A percentile compares a stretch with the other conserved stretches of the same genome.
These are phyloP conservation scores for Macrosteles quadrilineatus DNA, from an alignment of 1,140 invertebrate species.

Conservation along the genomic window DNA sequence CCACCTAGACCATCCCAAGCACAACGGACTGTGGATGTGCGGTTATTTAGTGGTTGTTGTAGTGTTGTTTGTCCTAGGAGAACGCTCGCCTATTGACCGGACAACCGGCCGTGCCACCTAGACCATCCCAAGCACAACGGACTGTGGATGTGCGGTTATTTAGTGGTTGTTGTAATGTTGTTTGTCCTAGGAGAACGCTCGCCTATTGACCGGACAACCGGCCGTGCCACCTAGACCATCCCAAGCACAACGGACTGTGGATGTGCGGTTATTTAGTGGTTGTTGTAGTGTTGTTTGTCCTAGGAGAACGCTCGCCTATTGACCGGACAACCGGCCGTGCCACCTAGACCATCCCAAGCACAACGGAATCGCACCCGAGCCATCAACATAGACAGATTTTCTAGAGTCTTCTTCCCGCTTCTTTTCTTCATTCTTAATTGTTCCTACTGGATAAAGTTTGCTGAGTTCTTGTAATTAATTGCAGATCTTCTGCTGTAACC, in stretches of 20 bases:
- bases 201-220: too few relatives aligned
- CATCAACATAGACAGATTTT: constrained; percentile 83
- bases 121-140: background rate
- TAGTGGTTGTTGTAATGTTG: too few relatives aligned
- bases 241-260: too few relatives aligned
- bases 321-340: constrained; percentile 51
- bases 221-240: too few relatives aligned
- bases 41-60: too few relatives aligned
- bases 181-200: too few relatives aligned
- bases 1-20: too few relatives aligned
- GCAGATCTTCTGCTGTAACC: background rate
- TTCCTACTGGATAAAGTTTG: constrained; percentile 88
- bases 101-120: background rate
- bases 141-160: too few relatives aligned
- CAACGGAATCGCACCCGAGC: constrained; percentile 72
- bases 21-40: too few relatives aligned
- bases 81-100: too few relatives aligned
- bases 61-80: too few relatives aligned
- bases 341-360: constrained; percentile 47
- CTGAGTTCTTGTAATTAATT: constrained; percentile 71
- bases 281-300: constrained; percentile 25
- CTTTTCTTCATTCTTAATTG: constrained; percentile 82
- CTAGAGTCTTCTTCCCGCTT: constrained; percentile 82
- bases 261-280: constrained; percentile 3
- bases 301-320: constrained; percentile 59